Evolutionary conservation across 2,113 vertebrate species (phyloP), one percentile per base, ranked within the genome.

Genomic region (Apeltes quadracus): DNA sequence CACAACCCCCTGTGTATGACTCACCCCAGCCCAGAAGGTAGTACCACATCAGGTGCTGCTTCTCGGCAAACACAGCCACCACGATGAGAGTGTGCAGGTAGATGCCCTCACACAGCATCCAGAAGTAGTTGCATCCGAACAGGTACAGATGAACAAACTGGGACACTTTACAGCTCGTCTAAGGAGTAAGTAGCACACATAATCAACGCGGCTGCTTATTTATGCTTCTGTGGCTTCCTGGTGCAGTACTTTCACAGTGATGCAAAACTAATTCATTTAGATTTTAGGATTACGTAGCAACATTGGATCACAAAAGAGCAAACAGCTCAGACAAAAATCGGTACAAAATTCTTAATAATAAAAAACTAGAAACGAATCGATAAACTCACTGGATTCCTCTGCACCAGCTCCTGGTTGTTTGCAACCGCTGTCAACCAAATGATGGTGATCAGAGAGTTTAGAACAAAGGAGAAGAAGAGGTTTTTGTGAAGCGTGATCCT

Each of bases 401-500:
- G 95, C 71, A 98, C 95, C 65, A 98, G 69, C 44, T 95, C 92
- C 86, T 97, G 95, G 84, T 98, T 98, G 92, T 96, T 98, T 68
- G 96, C 96, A 78, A 97, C 94, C 0, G 94, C 96, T 0, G 94
- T 96, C 79, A 99, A 87, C 44, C 90, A 96, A 87, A 98, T 95
- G 75, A 98, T 97, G 16, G 97, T 98, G 75, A 98, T 94, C 68
- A 98, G 66, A 8, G 98, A 99, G 89, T 99, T 99, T 72, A 95
- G 94, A 55, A 98, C 93, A 51, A 99, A 99, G 36, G 98, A 99
- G 86, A 98, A 96, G 90, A 99, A 99, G 20, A 99, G 94, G 87
- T 99, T 99, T 92, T 99, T 99, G 86, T 99, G 98, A 56, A 99
- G 94, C 1, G 97, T 99, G 85, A 99, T 98, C 92, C 98, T 95